Evolutionary conservation across 1,140 invertebrate genomes (phyloP).

Genomic region (Branchinecta lindahli): DNA sequence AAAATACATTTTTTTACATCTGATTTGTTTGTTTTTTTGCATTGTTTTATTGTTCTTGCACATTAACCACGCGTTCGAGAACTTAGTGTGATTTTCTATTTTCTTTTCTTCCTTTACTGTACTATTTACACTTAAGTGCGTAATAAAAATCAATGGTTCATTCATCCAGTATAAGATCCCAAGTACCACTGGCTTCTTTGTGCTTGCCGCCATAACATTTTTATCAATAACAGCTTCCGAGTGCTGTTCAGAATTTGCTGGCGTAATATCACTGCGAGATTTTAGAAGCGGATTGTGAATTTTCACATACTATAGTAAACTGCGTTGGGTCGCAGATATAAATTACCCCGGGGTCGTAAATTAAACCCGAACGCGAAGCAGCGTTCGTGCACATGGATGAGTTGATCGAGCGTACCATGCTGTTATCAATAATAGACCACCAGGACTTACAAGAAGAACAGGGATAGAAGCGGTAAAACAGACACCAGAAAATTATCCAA

Average conservation of each 20-base stretch:
- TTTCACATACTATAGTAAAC: not conserved
- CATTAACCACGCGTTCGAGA: too few species aligned
- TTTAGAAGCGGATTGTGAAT: not conserved
- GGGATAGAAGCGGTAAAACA: not conserved
- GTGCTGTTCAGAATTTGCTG: not conserved
- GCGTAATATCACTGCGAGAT: not conserved
- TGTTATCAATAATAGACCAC: constrained; percentile 10
- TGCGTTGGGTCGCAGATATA: not conserved
- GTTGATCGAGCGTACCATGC: not conserved
- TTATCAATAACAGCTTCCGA: not conserved
- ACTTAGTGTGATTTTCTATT: too few species aligned
- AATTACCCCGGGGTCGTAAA: not conserved
- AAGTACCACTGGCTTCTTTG: not conserved
- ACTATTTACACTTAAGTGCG: not conserved
- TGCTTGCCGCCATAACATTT: not conserved
- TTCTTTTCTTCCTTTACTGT: not conserved
- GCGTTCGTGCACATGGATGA: not conserved
- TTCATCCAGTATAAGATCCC: not conserved
- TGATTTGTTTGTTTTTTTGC: too few species aligned
- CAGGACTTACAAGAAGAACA: not conserved
- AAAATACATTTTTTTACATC: too few species aligned
- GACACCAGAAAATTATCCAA: not conserved
- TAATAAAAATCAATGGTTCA: not conserved
- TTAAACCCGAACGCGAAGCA: not conserved
- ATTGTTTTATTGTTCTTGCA: too few species aligned